These are phyloP conservation scores for Patiria pectinifera DNA, from an alignment of 53 echinoderm and acorn worm genomes.

Conservation along the genomic window DNA sequence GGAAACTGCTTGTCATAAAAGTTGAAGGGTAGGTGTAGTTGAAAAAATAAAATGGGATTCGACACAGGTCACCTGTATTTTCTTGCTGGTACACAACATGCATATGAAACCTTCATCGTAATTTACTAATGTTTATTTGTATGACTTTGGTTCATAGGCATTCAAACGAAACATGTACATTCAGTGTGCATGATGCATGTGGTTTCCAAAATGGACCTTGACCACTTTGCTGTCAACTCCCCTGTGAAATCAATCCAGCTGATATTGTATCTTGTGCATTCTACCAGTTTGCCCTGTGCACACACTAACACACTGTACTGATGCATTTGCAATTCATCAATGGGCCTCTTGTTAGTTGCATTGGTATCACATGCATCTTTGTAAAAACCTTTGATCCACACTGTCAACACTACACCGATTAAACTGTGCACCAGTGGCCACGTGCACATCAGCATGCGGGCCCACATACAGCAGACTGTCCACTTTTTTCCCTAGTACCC, in stretches of 20 bases:
- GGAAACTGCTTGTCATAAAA: too few species aligned
- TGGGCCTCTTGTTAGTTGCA: background rate
- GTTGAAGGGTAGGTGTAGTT: too few species aligned
- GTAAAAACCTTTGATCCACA: background rate
- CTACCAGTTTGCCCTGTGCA: background rate
- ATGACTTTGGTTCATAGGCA: too few species aligned
- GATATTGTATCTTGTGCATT: too few species aligned
- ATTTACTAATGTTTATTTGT: too few species aligned
- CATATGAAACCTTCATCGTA: too few species aligned
- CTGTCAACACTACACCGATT: background rate
- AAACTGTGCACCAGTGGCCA: background rate
- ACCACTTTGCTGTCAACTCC: too few species aligned
- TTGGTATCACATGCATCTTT: background rate
- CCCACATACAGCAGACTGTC: background rate
- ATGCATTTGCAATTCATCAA: constrained; percentile 12
- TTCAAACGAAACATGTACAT: too few species aligned
- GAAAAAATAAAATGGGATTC: background rate
- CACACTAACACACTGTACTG: background rate
- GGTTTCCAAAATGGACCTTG: too few species aligned
- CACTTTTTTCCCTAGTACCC: too few species aligned
- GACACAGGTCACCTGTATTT: background rate
- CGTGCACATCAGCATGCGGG: background rate
- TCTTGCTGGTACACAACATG: background rate
- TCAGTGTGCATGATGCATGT: too few species aligned
- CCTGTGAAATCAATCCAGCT: too few species aligned